Evolutionary conservation across 2,888 invertebrate genomes (phyloP), one percentile per base, ranked within the genome.

Genomic region (Myopa testacea): DNA sequence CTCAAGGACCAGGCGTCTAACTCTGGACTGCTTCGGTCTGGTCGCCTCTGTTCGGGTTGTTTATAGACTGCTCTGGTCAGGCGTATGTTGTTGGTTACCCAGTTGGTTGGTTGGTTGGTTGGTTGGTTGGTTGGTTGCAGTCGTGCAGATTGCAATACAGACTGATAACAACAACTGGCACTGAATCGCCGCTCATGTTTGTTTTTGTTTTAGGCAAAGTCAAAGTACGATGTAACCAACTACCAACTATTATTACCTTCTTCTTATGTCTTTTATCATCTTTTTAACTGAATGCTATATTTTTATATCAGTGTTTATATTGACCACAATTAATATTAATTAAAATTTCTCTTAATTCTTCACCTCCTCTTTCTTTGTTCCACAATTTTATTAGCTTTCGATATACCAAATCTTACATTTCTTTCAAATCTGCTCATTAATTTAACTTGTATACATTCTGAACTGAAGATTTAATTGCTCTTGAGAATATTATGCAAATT

Each of bases 401-500:
- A 26, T 26, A 26, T 8, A 63, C 6, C 34, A 37, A 16, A 37
- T 65, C 34, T 37, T 65, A 65, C 12, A 34, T 4, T 37, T 38
- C 7, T 37, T 16, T 3, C 16, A 37, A 12, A 65, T 65, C 0
- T 26, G 37, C 63, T 37, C 37, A 26, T 37, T 37, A 37, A 65
- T 65, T 65, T 37, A 34, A 14, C 63, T 67, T 55, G 16, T 4
- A 4, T 37, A 26, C 26, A 2, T 26, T 26, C 26, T 26, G 26
- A 26, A 26, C 34, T 26, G 52, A 52, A 12, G 37, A 52, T 52
- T 19, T 70, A 70, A 52, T 55, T 58, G 70, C 58, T 55, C 37
- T 70, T 16, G 55, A 52, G 52, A 70, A 55, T 55, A 70, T 70
- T 70, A 70, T 70, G 70, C 70, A 55, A 70, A 70, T 70, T 38